phyloP scores from a whole-genome alignment of 2,888 invertebrate genomes.

The Thymelicus sylvestris region DNA sequence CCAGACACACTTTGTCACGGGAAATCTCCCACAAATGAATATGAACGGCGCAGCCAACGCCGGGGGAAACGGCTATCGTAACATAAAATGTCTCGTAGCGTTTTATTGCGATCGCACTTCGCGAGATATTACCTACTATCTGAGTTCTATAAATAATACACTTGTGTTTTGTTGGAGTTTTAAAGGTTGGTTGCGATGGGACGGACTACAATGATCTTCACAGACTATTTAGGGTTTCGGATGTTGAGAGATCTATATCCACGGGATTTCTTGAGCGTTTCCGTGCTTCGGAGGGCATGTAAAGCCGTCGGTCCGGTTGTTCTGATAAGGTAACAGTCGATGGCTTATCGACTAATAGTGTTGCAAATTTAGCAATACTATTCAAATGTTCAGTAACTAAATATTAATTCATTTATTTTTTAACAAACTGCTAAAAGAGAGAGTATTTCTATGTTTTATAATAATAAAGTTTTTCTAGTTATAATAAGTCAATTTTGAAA shows the following conservation, averaged over 20 bases:
- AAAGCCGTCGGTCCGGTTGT: too few relatives aligned
- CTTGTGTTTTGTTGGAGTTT: conserved; percentile 54
- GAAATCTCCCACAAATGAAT: conserved; percentile 32
- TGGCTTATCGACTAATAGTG: too few relatives aligned
- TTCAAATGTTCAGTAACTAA: too few relatives aligned
- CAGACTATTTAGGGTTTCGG: neutral
- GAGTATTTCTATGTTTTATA: too few relatives aligned
- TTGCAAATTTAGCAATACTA: too few relatives aligned
- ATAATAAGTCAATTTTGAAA: too few relatives aligned
- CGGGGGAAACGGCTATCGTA: conserved; percentile 48
- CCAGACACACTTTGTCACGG: conserved; percentile 32
- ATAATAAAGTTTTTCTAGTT: too few relatives aligned
- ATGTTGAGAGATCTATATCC: neutral
- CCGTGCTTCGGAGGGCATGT: too few relatives aligned
- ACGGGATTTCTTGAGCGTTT: too few relatives aligned
- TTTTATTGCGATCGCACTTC: conserved; percentile 65
- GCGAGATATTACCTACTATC: conserved; percentile 66
- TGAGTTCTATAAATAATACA: conserved; percentile 69
- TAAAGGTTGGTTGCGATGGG: conserved; percentile 40
- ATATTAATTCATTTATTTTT: too few relatives aligned
- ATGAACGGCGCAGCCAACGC: conserved; percentile 40
- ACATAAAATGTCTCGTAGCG: conserved; percentile 63
- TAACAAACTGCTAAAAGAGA: too few relatives aligned
- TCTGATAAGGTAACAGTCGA: too few relatives aligned
- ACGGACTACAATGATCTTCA: neutral